Conservation (phyloP, 2,113 vertebrate species). For the Mustela lutreola region DNA sequence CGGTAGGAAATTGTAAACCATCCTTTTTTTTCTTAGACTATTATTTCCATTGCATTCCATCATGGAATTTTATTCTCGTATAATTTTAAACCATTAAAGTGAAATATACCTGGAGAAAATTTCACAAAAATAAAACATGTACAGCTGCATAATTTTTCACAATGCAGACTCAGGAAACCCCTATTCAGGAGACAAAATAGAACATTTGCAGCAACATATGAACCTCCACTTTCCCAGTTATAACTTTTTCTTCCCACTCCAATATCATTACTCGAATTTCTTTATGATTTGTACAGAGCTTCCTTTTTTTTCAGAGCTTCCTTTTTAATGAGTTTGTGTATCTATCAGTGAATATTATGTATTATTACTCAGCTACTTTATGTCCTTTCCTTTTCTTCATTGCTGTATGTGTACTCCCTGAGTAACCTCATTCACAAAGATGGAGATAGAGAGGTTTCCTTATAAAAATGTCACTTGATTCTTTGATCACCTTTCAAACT, state of each 20-base stretch:
- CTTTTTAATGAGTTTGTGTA: background rate
- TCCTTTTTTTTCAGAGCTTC: background rate
- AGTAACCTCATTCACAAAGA: background rate
- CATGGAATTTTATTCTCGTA: background rate
- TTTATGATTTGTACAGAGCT: background rate
- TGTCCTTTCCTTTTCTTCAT: background rate
- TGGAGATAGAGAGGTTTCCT: background rate
- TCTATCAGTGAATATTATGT: background rate
- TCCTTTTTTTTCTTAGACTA: background rate
- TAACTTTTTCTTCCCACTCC: background rate
- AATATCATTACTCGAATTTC: background rate
- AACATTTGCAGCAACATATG: background rate
- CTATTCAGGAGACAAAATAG: background rate
- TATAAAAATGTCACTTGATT: background rate
- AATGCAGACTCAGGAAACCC: background rate
- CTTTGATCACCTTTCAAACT: background rate
- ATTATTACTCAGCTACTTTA: background rate
- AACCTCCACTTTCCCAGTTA: background rate
- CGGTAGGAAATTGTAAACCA: background rate
- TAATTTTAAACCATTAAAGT: constrained; percentile 17
- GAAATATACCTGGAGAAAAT: constrained; percentile 16
- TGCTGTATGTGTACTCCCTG: background rate
- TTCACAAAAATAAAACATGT: background rate
- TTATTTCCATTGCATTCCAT: background rate
- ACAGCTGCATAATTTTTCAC: background rate